Conservation (phyloP, 2,888 invertebrate genomes). For the Hypena proboscidalis region DNA sequence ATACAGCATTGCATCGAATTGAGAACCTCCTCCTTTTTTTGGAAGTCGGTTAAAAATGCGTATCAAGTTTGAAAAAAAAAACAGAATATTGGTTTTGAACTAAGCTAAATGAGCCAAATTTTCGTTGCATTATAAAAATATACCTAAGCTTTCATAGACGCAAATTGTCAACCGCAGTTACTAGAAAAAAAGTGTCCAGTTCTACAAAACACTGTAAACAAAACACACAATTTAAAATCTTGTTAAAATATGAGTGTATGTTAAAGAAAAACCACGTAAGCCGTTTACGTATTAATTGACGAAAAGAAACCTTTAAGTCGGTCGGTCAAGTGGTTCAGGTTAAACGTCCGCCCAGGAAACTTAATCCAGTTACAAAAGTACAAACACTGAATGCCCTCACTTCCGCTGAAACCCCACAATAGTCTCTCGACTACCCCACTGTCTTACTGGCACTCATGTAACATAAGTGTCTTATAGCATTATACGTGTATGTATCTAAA, state of each 20-base stretch:
- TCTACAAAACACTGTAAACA: too few species aligned
- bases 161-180: too few species aligned
- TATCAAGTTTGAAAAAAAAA: too few species aligned
- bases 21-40: too few species aligned
- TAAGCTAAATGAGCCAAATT: too few species aligned
- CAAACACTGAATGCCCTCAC: slow-evolving; percentile 80
- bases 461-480: slow-evolving; percentile 44
- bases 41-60: too few species aligned
- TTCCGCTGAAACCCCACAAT: slow-evolving; percentile 82
- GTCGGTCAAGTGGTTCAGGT: slow-evolving; percentile 79
- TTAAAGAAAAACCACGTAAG: slow-evolving; percentile 44
- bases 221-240: not conserved
- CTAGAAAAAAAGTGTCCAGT: too few species aligned
- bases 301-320: slow-evolving; percentile 80
- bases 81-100: too few species aligned
- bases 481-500: slow-evolving; percentile 15
- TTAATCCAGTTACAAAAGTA: slow-evolving; percentile 83
- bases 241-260: slow-evolving; percentile 20
- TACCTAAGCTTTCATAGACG: too few species aligned
- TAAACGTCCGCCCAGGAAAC: slow-evolving; percentile 70
- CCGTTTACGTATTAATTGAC: slow-evolving; percentile 60
- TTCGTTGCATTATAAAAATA: too few species aligned
- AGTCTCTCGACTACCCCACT: slow-evolving; percentile 75
- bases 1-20: too few species aligned
- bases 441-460: slow-evolving; percentile 76